Conservation (phyloP, 2,113 vertebrate species). For the Cyrtonyx montezumae region DNA sequence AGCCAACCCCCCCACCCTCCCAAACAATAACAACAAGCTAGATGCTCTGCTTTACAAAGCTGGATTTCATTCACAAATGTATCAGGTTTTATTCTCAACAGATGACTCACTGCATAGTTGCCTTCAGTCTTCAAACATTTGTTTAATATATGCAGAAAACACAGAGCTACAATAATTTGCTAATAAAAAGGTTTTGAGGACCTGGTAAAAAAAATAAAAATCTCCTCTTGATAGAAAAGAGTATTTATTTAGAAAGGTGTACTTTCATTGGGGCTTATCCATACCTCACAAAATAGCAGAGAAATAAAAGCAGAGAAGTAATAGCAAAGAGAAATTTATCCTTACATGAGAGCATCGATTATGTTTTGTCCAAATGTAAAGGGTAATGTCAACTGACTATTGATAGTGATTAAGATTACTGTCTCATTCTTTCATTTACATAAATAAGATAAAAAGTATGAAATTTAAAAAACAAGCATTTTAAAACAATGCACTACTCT, state of each 20-base stretch:
- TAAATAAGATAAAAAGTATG: neutral
- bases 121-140: neutral
- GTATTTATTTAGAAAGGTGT: neutral
- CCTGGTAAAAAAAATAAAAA: neutral
- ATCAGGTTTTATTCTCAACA: constrained; percentile 26
- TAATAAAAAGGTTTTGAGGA: neutral
- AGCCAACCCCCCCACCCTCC: too few species aligned
- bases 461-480: neutral
- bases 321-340: neutral
- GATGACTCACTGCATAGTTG: neutral
- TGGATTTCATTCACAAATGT: constrained; percentile 33
- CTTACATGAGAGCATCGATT: neutral
- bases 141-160: neutral
- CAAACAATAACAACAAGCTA: neutral
- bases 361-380: neutral
- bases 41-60: neutral
- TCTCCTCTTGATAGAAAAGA: neutral
- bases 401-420: neutral
- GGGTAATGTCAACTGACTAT: neutral
- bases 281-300: neutral
- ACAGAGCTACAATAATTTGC: neutral
- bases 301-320: neutral
- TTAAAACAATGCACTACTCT: neutral
- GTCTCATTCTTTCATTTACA: neutral
- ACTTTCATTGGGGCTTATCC: neutral